Evolutionary conservation across 1,140 invertebrate species (phyloP), one percentile per base, ranked within the genome.

Genomic region (Sarcophaga bullata): DNA sequence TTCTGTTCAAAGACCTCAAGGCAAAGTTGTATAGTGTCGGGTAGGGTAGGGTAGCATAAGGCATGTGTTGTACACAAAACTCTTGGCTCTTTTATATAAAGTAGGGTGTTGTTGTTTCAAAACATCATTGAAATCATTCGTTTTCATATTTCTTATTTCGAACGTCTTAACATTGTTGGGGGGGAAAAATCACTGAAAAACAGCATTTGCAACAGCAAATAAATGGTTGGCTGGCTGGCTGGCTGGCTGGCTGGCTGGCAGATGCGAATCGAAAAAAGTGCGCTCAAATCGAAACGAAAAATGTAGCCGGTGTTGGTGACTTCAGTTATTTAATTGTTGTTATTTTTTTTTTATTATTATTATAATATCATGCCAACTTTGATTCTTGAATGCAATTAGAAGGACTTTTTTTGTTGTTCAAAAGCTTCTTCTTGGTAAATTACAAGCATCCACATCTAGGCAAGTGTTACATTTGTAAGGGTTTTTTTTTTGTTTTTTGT

Each of bases 201-300:
- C 25, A 25, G 46, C 80, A 62, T 68, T 47, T 15, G 80, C 80
- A 54, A 49, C 80, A 80, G n/a, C 80, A 80, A 15, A n/a, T n/a
- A n/a, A n/a, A n/a, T n/a, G n/a, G n/a, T 37, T 37, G 25, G 25
- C 4, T 37, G 25, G 25, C n/a, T 52, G 37, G 47, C n/a, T 25
- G 48, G 75, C 4, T 37, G 25, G 25, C 4, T 37, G 25, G 25
- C n/a, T 52, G 37, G 47, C n/a, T 25, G 48, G 75, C 75, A 78
- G 75, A 78, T 78, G 75, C 75, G n/a, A 25, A 78, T n/a, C n/a
- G 8, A n/a, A 81, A 81, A 81, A 81, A 81, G 80, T 81, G 80
- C 80, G 80, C 80, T 81, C 80, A 72, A 81, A 81, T 37, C 50
- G 15, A 58, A 75, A 48, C 19, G 8, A 76, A 78, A 49, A 19